phyloP scores from a whole-genome alignment of 1,140 invertebrate genomes.

The Caenorhabditis inopinata region DNA sequence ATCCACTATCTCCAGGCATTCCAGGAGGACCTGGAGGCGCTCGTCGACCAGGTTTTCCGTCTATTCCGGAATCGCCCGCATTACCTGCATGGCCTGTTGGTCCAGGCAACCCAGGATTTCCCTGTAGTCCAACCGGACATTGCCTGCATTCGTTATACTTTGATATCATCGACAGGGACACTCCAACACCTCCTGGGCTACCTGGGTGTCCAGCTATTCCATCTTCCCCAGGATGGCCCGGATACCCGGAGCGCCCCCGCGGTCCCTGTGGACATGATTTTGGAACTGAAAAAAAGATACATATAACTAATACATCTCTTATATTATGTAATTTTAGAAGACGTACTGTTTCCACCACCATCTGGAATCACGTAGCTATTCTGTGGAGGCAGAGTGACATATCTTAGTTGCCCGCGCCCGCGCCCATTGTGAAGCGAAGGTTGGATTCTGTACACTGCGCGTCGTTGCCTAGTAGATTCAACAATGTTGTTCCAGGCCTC shows the following conservation, averaged over 20 bases:
- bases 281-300: slow-evolving; percentile 14
- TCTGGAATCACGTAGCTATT: not conserved
- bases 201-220: not conserved
- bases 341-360: not conserved
- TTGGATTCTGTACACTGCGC: not conserved
- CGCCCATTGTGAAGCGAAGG: not conserved
- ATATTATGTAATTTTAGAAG: too few species aligned
- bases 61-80: not conserved
- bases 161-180: slow-evolving; percentile 2
- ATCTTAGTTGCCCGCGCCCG: not conserved
- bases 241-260: not conserved
- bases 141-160: slow-evolving; percentile 37
- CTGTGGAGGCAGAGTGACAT: not conserved
- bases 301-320: too few species aligned
- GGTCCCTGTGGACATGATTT: not conserved
- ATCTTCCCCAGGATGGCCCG: slow-evolving; percentile 25
- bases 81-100: slow-evolving; percentile 5
- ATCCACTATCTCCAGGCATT: not conserved
- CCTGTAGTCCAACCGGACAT: slow-evolving; percentile 37
- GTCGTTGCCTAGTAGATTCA: not conserved
- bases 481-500: slow-evolving; percentile 32
- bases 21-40: slow-evolving; percentile 21
- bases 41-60: slow-evolving; percentile 5
- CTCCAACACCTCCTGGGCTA: slow-evolving; percentile 1
- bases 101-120: slow-evolving; percentile 4